Evolutionary conservation across 2,888 invertebrate genomes (phyloP), one percentile per base, ranked within the genome.

Genomic region (Pecten maximus): DNA sequence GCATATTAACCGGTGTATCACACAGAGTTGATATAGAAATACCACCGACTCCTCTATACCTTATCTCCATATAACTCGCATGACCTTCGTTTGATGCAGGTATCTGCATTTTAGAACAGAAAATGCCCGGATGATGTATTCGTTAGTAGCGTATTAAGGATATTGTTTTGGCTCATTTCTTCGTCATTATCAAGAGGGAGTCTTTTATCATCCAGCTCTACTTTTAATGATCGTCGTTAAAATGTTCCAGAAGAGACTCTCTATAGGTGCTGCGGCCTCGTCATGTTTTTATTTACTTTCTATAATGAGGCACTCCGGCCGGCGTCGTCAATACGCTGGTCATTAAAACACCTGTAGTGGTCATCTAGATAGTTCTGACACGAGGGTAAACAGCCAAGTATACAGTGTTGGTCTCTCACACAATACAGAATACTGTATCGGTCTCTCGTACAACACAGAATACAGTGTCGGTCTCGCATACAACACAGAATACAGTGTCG

Each of bases 301-400:
- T 8, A 74, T 74, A 74, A 74, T 35, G 74, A 74, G 74, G 74
- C 35, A 74, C 74, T 74, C 50, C 74, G 74, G 74, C 74, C 74
- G 35, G 35, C 6, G 23, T 23, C 44, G 44, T 12, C 44, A 44
- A 12, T 44, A 44, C 12, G 6, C 60, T 28, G 74, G 74, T 35
- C 74, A 74, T 74, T 74, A 74, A 74, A 28, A 35, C 74, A 74
- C 74, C 74, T 74, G 74, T 74, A 74, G 74, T 74, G 74, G 74
- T 74, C 74, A 74, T 74, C 15, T 74, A 28, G 35, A 28, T 35
- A 28, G 28, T 19, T 74, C 0, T 23, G 74, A 6, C 35, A 35
- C 74, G 28, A 74, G 23, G 74, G 74, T 74, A 74, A 74, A 74
- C 74, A 74, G 15, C 4, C 50, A 54, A 54, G 8, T n/a, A 44